These are phyloP conservation scores for Beris chalybata DNA, from an alignment of 2,888 invertebrate species.

Conservation along the genomic window DNA sequence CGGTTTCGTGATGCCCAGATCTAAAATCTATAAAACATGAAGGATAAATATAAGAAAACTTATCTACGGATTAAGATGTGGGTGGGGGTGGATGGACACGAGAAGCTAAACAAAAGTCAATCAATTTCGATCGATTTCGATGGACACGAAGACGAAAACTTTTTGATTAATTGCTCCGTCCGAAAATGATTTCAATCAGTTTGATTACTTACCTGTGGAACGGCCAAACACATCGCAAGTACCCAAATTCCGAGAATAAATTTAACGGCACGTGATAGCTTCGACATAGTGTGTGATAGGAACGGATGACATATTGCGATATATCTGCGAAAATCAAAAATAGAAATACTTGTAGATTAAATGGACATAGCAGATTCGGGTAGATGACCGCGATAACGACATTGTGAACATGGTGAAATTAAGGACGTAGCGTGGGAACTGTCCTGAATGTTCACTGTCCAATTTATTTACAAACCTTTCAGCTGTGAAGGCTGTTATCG, in stretches of 20 bases:
- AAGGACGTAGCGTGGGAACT: background rate
- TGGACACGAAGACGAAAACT: background rate
- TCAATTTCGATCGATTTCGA: background rate
- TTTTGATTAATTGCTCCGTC: constrained; percentile 1
- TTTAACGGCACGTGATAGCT: constrained; percentile 79
- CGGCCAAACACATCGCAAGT: constrained; percentile 70
- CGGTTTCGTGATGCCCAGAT: constrained; percentile 35
- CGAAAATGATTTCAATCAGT: constrained; percentile 6
- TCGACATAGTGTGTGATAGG: constrained; percentile 76
- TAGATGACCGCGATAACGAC: too few relatives aligned
- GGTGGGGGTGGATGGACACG: too few relatives aligned
- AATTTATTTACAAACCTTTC: constrained; percentile 61
- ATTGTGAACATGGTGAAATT: too few relatives aligned
- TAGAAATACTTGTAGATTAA: background rate
- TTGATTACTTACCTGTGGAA: constrained; percentile 64
- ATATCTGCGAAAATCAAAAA: constrained; percentile 55
- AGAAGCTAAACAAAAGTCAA: background rate
- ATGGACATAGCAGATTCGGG: background rate
- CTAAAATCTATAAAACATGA: constrained; percentile 34
- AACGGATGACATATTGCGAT: constrained; percentile 87
- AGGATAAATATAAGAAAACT: background rate
- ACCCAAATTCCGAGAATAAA: constrained; percentile 83
- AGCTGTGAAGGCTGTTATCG: constrained; percentile 86
- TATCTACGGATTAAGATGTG: background rate
- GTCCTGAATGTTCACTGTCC: background rate